Base-by-base conservation (phyloP, 1,140 invertebrate genomes). In the Stenopsyche tienmushanensis region DNA sequence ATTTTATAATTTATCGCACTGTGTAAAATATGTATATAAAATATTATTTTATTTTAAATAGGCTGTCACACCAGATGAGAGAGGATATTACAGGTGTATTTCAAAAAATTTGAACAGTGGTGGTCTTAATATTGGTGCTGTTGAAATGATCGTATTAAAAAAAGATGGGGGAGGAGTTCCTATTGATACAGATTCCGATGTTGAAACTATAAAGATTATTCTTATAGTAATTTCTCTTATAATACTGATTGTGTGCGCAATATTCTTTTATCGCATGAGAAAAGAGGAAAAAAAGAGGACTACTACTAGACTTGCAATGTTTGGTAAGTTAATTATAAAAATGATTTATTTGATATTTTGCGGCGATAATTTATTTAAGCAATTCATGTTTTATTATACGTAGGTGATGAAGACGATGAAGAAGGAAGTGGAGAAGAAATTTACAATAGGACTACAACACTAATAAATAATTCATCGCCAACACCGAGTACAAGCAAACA, bases 31-130 rank as follows among this genome's bases (percentile, higher is more conserved):
- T n/a, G n/a, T n/a, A n/a, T n/a, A n/a, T 54, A 52, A 50, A 62
- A 41, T 59, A 64, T 65, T 62, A 70, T 24, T 53, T 64, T 59
- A 62, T 65, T 63, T 26, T 63, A 81, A 78, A 34, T 71, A 88
- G 86, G 79, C 78, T 66, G 83, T 87, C 7, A 83, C 84, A 21
- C 78, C 83, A 21, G 72, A 75, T 59, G 86, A 88, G 73, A 78
- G 82, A 62, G 86, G 86, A 1, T 80, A 82, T 65, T 88, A 88
- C 71, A 84, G 82, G 71, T 88, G 86, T 67, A 67, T 86, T 39
- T 86, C 86, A n/a, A 84, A 79, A 72, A 82, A 83, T 49, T 71
- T 88, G 57, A 72, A 76, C 42, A 78, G 75, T 50, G 77, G 78
- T 59, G 76, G 78, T 34, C 77, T 85, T 20, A 80, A 82, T 67